A percentile compares a stretch with the other conserved stretches of the same genome.
These are phyloP conservation scores for Macrophya alboannulata DNA, from an alignment of 2,888 invertebrate genomes.

Conservation along the genomic window DNA sequence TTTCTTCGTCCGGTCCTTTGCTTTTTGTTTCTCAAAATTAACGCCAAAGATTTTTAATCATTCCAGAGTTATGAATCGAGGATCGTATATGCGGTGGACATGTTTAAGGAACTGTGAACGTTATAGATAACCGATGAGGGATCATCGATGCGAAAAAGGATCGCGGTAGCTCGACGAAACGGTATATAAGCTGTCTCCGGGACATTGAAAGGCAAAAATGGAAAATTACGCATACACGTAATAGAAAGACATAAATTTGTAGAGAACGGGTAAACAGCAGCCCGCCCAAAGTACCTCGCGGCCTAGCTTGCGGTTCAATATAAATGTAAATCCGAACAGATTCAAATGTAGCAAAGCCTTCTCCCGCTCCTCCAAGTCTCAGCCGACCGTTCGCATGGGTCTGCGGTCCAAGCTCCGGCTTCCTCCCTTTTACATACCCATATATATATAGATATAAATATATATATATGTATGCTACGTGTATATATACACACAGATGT, in stretches of 20 bases:
- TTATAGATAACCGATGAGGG: slow-evolving; percentile 20
- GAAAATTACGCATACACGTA: slow-evolving; percentile 61
- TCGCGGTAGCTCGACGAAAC: not conserved
- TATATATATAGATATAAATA: not conserved
- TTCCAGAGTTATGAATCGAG: no score
- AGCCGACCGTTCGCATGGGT: not conserved
- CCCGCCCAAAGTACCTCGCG: slow-evolving; percentile 58
- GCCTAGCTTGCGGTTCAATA: slow-evolving; percentile 76
- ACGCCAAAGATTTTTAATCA: not conserved
- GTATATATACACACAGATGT: not conserved
- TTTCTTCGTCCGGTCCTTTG: not conserved
- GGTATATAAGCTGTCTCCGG: slow-evolving; percentile 33
- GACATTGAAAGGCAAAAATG: slow-evolving; percentile 49
- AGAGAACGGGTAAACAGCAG: slow-evolving; percentile 70
- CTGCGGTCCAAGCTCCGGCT: slow-evolving; percentile 21
- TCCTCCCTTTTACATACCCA: slow-evolving; percentile 17
- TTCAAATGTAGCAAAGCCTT: slow-evolving; percentile 70
- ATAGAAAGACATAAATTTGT: slow-evolving; percentile 74
- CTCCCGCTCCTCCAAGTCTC: slow-evolving; percentile 41
- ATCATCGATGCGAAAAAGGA: not conserved
- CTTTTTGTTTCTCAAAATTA: not conserved
- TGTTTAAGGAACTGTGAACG: not conserved
- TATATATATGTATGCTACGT: not conserved
- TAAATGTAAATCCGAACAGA: slow-evolving; percentile 79
- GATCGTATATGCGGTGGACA: not conserved